Percentiles rank a stretch among this genome's conserved stretches.
Conservation (phyloP, 2,888 invertebrate genomes). For the Xestia c-nigrum region DNA sequence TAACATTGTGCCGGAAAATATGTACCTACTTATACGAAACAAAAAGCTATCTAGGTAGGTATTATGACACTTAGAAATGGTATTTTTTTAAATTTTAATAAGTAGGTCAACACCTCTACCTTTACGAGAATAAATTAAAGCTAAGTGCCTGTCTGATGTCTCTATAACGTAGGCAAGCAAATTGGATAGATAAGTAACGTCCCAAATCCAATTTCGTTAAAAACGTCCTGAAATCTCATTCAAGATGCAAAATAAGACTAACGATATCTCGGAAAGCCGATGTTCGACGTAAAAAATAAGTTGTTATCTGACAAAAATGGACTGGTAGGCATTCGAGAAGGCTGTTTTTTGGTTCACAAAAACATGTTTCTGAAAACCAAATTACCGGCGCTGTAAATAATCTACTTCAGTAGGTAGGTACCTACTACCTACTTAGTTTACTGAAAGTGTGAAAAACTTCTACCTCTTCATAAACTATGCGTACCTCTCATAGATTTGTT, state of each 20-base stretch:
- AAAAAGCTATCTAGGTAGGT: not conserved
- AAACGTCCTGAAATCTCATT: slow-evolving; percentile 31
- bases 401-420: not conserved
- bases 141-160: slow-evolving; percentile 31
- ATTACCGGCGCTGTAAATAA: not conserved
- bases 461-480: not conserved
- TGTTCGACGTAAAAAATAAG: slow-evolving; percentile 25
- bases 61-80: not conserved
- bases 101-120: not conserved
- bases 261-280: slow-evolving; percentile 34
- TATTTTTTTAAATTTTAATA: not conserved
- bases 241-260: slow-evolving; percentile 44
- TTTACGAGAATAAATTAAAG: slow-evolving; percentile 24
- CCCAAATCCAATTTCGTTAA: slow-evolving; percentile 29
- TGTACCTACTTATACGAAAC: not conserved
- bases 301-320: not conserved
- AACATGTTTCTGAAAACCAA: not conserved
- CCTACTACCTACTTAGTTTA: too few species aligned
- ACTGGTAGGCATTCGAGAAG: too few species aligned
- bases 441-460: slow-evolving; percentile 5
- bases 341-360: slow-evolving; percentile 11
- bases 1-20: not conserved
- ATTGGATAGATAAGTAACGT: slow-evolving; percentile 41
- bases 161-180: slow-evolving; percentile 39
- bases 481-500: not conserved